Base-by-base conservation (phyloP, 2,797 vertebrate species). In the Lophotriccus pileatus region DNA sequence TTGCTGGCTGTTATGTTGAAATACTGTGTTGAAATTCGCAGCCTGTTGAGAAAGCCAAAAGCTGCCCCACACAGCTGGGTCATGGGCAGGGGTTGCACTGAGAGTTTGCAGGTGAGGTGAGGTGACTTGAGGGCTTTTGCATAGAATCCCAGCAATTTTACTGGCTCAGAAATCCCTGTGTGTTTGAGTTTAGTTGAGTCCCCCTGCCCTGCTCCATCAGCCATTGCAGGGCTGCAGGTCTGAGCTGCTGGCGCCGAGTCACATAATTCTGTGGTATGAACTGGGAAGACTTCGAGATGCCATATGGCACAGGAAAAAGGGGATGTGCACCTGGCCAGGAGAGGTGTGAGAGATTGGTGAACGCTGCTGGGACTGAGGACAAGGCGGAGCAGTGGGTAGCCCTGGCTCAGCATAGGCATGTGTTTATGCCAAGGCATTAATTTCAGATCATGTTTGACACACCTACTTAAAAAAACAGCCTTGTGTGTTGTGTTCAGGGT, bases 391-490 rank as follows among this genome's bases (percentile, higher is more conserved):
- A 43, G 25, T 16, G 77, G 41, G 62, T 8, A 64, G 66, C 41
- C 11, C 32, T 53, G 46, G 27, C 6, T 1, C 7, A 44, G 67
- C 0, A 0, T 14, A 22, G 36, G 34, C 0, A 0, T 49, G 46
- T 36, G 62, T 73, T 34, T 58, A 11, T 22, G 60, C 59, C 49
- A n/a, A 17, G 56, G 60, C 41, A 16, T 84, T 69, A 2, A 23
- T 86, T 90, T 82, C 66, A 34, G 80, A 24, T 56, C 27, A 14
- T 2, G 5, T 36, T 17, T 77, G 55, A 49, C 64, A 41, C 68
- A 47, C n/a, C 74, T 89, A 0, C 77, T 73, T 72, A 22, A 64
- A 66, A 81, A 86, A 86, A 80, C 58, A 77, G 12, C 39, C 56
- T 32, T 0, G 1, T 59, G 59, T 50, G 10, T 43, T 76, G 59